Percentiles rank a stretch among this genome's conserved stretches.
Conservation (phyloP, 1,140 invertebrate species). For the Sinella curviseta region DNA sequence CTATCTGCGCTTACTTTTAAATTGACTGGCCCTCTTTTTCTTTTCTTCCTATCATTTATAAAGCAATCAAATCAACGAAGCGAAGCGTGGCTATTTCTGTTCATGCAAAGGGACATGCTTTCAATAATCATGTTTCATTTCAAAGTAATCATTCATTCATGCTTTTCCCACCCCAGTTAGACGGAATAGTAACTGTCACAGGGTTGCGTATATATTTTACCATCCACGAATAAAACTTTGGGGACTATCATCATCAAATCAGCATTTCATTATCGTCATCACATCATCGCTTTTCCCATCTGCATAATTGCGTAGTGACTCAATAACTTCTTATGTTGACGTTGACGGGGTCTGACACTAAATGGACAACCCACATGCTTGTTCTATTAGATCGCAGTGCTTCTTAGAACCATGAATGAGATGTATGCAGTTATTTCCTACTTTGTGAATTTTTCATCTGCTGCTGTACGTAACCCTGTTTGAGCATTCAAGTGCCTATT, state of each 20-base stretch:
- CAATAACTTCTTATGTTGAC: background rate
- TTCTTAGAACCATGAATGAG: too few species aligned
- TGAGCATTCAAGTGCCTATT: too few species aligned
- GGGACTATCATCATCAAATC: too few species aligned
- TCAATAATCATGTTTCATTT: background rate
- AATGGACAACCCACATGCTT: background rate
- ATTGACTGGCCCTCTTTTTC: background rate
- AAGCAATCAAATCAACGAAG: background rate
- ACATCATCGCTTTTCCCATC: too few species aligned
- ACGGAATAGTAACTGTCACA: background rate
- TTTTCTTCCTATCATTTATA: background rate
- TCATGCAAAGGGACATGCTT: background rate
- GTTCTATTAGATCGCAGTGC: background rate
- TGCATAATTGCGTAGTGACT: too few species aligned
- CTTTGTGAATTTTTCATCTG: background rate
- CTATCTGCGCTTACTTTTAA: background rate
- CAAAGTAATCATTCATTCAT: conserved; percentile 19
- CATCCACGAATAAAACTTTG: too few species aligned
- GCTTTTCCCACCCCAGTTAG: conserved; percentile 23
- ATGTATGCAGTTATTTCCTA: conserved; percentile 3
- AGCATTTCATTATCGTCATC: too few species aligned
- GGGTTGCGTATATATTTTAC: background rate
- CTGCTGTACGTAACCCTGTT: too few species aligned
- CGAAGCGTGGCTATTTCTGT: background rate
- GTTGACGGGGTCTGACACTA: too few species aligned